Base-by-base conservation (phyloP, 2,797 vertebrate genomes). In the Xenentodon cancila region DNA sequence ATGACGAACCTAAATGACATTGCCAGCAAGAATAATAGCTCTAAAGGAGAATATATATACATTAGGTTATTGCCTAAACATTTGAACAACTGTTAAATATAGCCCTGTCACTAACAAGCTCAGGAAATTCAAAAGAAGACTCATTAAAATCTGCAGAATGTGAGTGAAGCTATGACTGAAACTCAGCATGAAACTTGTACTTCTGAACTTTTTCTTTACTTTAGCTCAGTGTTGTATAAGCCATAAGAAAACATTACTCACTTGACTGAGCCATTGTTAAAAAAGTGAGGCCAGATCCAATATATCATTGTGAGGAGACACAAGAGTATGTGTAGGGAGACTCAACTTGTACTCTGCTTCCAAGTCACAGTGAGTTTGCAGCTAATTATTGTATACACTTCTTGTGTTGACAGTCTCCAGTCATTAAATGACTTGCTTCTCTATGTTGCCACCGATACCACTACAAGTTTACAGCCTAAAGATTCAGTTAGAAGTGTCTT, bases 361-460 rank as follows among this genome's bases (percentile, higher is more conserved):
- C 56, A 53, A 53, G 21, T 67, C 64, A 53, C 68, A 40, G 49
- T 53, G 7, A 1, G 27, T 52, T 27, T 76, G 44, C n/a, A 34
- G 51, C 27, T 74, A 75, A 77, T 78, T 66, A 77, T 73, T 74
- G 30, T 32, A 32, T 32, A n/a, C 34, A 53, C 27, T 30, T 77
- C 48, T 34, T 43, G 22, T 62, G 37, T 63, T 71, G 54, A 58
- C 17, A 54, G 53, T 37, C 27, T 77, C n/a, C 43, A 46, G 45
- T 73, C 54, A 60, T 61, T 67, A 59, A 74, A 75, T 45, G 22
- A 59, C 27, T 42, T 37, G 13, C 16, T 19, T 53, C 27, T 49
- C 46, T 37, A 16, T 34, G 21, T 49, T n/a, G 20, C 3, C n/a
- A 51, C 48, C 25, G 46, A 7, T 37, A 58, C 21, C 25, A 45